These are phyloP conservation scores for Liopterus haemorrhoidalis DNA, from an alignment of 2,888 invertebrate genomes.

Conservation along the genomic window DNA sequence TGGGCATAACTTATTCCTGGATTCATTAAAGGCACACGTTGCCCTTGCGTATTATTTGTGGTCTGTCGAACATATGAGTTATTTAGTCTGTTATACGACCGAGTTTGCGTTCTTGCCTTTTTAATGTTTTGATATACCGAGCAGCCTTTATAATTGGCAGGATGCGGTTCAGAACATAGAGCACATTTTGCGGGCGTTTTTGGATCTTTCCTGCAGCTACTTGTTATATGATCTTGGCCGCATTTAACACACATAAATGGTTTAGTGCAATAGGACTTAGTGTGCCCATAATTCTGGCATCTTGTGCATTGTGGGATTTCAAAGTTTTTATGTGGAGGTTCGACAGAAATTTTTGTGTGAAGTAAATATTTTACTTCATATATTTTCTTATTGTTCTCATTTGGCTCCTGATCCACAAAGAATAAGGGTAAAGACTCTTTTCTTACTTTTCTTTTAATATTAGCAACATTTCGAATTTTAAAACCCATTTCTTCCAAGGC, in stretches of 20 bases:
- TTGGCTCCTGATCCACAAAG: slow-evolving; percentile 21
- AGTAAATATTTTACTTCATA: neutral
- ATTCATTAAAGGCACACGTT: too few species aligned
- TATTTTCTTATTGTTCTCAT: slow-evolving; percentile 12
- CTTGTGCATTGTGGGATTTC: slow-evolving; percentile 20
- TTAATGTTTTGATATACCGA: slow-evolving; percentile 24
- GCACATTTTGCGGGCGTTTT: slow-evolving; percentile 16
- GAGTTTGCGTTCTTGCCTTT: slow-evolving; percentile 22
- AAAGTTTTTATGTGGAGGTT: slow-evolving; percentile 21
- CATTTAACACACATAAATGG: slow-evolving; percentile 26
- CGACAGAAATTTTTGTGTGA: slow-evolving; percentile 15
- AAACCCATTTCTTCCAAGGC: slow-evolving; percentile 7
- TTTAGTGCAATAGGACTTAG: slow-evolving; percentile 24
- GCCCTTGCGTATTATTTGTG: too few species aligned
- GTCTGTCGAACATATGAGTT: too few species aligned
- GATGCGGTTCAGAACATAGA: slow-evolving; percentile 17
- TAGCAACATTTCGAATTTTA: slow-evolving; percentile 6
- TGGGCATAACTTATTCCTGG: slow-evolving; percentile 11
- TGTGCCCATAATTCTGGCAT: slow-evolving; percentile 26
- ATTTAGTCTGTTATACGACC: too few species aligned
- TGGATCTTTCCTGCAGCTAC: slow-evolving; percentile 19
- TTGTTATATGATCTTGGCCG: slow-evolving; percentile 19
- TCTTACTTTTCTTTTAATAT: slow-evolving; percentile 7
- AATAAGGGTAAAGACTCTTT: slow-evolving; percentile 4
- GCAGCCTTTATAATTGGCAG: slow-evolving; percentile 22